These are phyloP conservation scores for Oncopodura yosiiana DNA, from an alignment of 1,140 invertebrate genomes.

Conservation along the genomic window DNA sequence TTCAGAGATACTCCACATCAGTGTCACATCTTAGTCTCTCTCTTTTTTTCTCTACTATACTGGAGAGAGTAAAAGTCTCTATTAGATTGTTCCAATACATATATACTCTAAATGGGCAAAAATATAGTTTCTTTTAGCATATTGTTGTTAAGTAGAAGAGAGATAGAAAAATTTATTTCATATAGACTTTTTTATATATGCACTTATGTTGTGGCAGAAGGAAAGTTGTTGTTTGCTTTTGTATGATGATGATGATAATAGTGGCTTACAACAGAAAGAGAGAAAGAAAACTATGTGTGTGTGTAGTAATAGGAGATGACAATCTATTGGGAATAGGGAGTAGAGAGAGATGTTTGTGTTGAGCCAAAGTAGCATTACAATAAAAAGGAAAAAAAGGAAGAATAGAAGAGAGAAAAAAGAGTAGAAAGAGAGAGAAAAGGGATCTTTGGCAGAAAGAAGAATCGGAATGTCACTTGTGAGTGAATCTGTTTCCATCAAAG, in stretches of 20 bases:
- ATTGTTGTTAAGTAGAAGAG: too few relatives aligned
- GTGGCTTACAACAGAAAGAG: too few relatives aligned
- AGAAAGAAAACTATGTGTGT: background rate
- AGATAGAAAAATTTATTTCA: too few relatives aligned
- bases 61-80: too few relatives aligned
- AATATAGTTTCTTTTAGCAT: background rate
- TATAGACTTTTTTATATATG: too few relatives aligned
- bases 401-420: constrained; percentile 5
- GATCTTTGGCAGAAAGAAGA: constrained; percentile 18
- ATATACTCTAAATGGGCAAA: too few relatives aligned
- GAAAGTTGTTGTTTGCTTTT: too few relatives aligned
- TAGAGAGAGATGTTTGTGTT: constrained; percentile 2
- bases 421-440: background rate
- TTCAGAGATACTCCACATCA: constrained; percentile 13
- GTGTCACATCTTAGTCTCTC: background rate
- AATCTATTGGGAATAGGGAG: constrained; percentile 7
- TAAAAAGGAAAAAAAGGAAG: constrained; percentile 10
- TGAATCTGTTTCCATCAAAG: constrained; percentile 35
- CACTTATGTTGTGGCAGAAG: too few relatives aligned
- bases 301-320: constrained; percentile 20
- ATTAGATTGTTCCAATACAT: too few relatives aligned
- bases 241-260: background rate
- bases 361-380: constrained; percentile 22
- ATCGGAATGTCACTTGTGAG: constrained; percentile 30
- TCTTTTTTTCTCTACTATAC: background rate